Conservation (phyloP, 2,888 invertebrate species). For the Lydus trimaculatus region DNA sequence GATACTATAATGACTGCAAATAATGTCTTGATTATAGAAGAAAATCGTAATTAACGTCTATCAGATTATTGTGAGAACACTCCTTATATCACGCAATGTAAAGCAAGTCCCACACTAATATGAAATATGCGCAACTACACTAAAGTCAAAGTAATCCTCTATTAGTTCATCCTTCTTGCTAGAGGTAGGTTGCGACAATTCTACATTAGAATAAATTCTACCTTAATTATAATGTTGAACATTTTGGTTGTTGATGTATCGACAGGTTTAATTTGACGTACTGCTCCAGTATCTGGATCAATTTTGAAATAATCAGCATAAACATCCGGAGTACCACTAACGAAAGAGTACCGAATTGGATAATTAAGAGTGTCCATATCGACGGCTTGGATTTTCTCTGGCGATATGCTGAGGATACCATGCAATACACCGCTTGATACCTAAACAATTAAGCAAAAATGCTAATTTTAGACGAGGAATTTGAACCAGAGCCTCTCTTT, state of each 20-base stretch:
- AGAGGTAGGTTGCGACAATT: too few species aligned
- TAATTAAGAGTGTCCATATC: constrained; percentile 90
- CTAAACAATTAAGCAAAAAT: constrained; percentile 54
- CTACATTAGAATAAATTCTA: constrained; percentile 57
- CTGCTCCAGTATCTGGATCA: constrained; percentile 79
- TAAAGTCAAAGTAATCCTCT: too few species aligned
- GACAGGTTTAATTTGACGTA: constrained; percentile 81
- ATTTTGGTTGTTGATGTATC: constrained; percentile 80
- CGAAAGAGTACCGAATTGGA: constrained; percentile 81
- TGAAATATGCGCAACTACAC: too few species aligned
- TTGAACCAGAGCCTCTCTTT: too few species aligned
- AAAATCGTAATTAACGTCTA: constrained; percentile 14
- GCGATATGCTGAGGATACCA: constrained; percentile 82
- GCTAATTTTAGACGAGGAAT: neutral
- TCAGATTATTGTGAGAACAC: neutral
- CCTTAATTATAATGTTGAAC: constrained; percentile 83
- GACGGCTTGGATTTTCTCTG: constrained; percentile 88
- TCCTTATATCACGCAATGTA: too few species aligned
- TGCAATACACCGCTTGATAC: constrained; percentile 83
- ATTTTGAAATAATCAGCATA: constrained; percentile 85
- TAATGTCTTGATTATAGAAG: neutral
- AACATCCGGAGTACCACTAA: constrained; percentile 79
- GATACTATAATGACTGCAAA: too few species aligned
- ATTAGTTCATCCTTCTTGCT: too few species aligned
- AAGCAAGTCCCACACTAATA: too few species aligned